Conservation (phyloP, 1,140 invertebrate species). For the Dermatophagoides farinae region DNA sequence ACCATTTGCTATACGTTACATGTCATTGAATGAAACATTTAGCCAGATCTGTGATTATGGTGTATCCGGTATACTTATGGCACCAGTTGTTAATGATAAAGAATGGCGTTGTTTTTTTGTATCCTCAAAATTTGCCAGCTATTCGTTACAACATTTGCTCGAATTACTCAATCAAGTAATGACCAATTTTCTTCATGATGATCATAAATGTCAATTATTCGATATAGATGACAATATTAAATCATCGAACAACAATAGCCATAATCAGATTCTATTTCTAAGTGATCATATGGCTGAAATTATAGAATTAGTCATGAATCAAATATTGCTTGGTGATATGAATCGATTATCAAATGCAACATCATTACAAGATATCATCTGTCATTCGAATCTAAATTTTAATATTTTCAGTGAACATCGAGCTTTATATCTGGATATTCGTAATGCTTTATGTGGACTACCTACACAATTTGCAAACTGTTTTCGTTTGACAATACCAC, state of each 20-base stretch:
- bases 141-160: background rate
- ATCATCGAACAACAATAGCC: background rate
- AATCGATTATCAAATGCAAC: background rate
- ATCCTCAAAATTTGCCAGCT: background rate
- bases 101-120: conserved; percentile 9
- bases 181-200: background rate
- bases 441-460: background rate
- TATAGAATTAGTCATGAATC: background rate
- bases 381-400: background rate
- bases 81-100: conserved; percentile 6
- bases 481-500: background rate
- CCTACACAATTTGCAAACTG: background rate
- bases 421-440: background rate
- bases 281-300: conserved; percentile 2
- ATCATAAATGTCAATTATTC: background rate
- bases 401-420: background rate
- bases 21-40: conserved; percentile 6
- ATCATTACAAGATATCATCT: conserved; percentile 1
- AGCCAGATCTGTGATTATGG: background rate
- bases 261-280: background rate
- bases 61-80: background rate
- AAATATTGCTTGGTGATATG: background rate
- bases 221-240: background rate
- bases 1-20: background rate
- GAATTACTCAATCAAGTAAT: background rate